These are phyloP conservation scores for Xiphophorus couchianus DNA, from an alignment of 2,113 vertebrate genomes.

Conservation along the genomic window DNA sequence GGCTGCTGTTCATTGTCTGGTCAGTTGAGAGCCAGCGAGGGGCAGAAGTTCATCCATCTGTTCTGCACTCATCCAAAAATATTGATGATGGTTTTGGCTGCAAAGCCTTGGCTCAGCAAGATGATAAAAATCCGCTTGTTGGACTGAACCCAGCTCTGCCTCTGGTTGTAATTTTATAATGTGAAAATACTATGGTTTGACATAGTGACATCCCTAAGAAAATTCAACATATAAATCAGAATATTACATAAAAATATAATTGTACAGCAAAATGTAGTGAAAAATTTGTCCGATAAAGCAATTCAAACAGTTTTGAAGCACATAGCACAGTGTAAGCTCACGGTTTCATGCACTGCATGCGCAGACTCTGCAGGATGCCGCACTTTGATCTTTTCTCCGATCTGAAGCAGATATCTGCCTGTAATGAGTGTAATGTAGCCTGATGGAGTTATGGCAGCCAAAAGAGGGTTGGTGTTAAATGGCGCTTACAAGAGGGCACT, in stretches of 20 bases:
- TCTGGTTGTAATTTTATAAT: neutral
- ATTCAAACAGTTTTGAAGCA: too few relatives aligned
- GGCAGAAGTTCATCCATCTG: neutral
- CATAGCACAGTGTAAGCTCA: neutral
- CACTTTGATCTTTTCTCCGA: slow-evolving; percentile 50
- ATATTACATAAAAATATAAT: neutral
- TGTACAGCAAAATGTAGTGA: too few relatives aligned
- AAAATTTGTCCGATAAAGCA: too few relatives aligned
- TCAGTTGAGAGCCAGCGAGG: neutral
- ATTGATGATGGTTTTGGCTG: neutral
- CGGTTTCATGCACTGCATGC: neutral
- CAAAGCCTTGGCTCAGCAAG: neutral
- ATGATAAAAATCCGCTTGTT: neutral
- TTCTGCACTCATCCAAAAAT: slow-evolving; percentile 4
- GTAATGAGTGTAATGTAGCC: slow-evolving; percentile 57
- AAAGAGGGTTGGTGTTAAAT: slow-evolving; percentile 47
- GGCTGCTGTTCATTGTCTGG: neutral
- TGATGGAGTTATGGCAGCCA: slow-evolving; percentile 38
- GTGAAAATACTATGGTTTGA: neutral
- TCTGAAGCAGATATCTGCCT: slow-evolving; percentile 49
- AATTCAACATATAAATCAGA: neutral
- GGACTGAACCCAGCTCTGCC: neutral
- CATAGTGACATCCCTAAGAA: neutral
- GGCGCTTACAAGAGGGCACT: slow-evolving; percentile 33
- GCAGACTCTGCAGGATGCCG: neutral